Evolutionary conservation across 2,888 invertebrate species (phyloP), one percentile per base, ranked within the genome.

Genomic region (Erebia ligea): DNA sequence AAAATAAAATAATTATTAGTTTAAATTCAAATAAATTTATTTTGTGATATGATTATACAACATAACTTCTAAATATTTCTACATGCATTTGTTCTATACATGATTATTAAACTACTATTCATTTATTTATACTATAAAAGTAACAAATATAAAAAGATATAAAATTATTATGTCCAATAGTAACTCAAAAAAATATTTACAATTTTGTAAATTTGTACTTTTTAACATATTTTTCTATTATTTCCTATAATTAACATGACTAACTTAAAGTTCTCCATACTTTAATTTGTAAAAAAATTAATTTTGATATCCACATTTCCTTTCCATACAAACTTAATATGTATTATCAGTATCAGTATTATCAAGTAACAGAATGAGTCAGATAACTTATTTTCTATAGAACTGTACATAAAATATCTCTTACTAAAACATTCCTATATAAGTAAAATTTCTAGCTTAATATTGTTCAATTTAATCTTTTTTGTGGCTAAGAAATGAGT

Each of bases 1-100:
- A 74, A 74, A 74, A 74, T 74, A 72, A 74, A 74, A 74, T 74
- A 70, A 72, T 74, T 70, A 72, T 67, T 72, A 71, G 48, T 69
- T 58, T 74, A 67, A 67, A 72, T 70, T 72, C 69, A 74, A 70
- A 74, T 70, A 72, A 72, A 69, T 73, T 74, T 70, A 70, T 74
- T 74, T 69, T 71, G 59, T 64, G 66, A 72, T 71, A 69, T 71
- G 57, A 68, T 70, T 63, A 68, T 69, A 73, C 73, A 73, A 73
- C 58, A 71, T 66, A 69, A 67, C 58, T 68, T 67, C 69, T 48
- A 59, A 71, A 71, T 69, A 71, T 67, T 50, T 67, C 69, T 73
- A 71, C 57, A 68, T 50, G n/a, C 19, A 59, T 59, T 56, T 50
- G 48, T 56, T 63, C 52, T 63, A 67, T 13, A 67, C 57, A 67